phyloP scores from a whole-genome alignment of 1,140 invertebrate genomes.

The Stegodyphus dumicola region DNA sequence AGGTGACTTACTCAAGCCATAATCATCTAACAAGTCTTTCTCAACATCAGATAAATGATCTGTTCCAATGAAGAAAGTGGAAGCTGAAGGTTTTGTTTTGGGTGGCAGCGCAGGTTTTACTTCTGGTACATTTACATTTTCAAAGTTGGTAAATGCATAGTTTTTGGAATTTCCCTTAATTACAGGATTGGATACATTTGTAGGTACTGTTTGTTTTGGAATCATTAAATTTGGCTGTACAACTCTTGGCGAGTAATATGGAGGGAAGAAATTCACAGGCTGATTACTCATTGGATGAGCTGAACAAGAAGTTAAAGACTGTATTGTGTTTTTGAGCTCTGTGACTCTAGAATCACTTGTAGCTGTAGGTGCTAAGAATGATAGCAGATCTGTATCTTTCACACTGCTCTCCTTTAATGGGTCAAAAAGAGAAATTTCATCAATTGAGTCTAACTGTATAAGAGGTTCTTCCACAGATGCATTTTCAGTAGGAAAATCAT shows the following conservation, averaged over 20 bases:
- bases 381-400: constrained; percentile 17
- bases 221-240: constrained; percentile 17
- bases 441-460: constrained; percentile 40
- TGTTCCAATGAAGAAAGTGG: constrained; percentile 23
- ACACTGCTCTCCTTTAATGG: constrained; percentile 26
- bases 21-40: constrained; percentile 37
- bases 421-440: constrained; percentile 42
- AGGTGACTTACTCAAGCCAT: constrained; percentile 38
- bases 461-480: constrained; percentile 7
- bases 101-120: constrained; percentile 31
- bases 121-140: neutral
- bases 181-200: neutral
- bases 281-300: neutral
- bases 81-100: constrained; percentile 13
- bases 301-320: constrained; percentile 18
- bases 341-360: constrained; percentile 17
- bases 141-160: constrained; percentile 23
- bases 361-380: constrained; percentile 18
- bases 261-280: neutral
- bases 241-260: constrained; percentile 32
- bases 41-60: constrained; percentile 20
- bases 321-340: constrained; percentile 46
- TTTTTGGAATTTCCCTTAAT: neutral
- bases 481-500: neutral
- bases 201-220: neutral